phyloP scores from a whole-genome alignment of 92 coral and sea anemone genomes.

The Metridium senile region DNA sequence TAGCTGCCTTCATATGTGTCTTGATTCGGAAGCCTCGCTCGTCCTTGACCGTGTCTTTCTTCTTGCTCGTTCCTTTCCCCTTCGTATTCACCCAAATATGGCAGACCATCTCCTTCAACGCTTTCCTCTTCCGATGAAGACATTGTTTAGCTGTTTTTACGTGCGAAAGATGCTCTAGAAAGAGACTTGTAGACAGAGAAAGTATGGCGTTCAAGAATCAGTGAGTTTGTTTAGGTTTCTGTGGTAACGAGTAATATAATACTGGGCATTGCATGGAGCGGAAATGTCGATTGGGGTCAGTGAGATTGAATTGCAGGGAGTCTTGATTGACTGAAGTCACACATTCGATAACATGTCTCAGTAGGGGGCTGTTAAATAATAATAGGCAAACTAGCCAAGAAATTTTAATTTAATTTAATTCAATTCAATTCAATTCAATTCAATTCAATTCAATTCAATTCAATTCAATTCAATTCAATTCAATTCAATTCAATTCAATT shows the following conservation, averaged over 20 bases:
- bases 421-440: no score
- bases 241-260: conserved; percentile 39
- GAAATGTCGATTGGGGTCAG: conserved; percentile 23
- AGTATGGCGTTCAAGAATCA: not conserved
- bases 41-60: conserved; percentile 75
- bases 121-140: conserved; percentile 71
- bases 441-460: no score
- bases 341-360: not conserved
- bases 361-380: not conserved
- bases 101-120: conserved; percentile 72
- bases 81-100: conserved; percentile 81
- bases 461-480: no score
- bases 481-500: no score
- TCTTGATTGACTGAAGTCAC: not conserved
- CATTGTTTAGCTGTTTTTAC: conserved; percentile 29
- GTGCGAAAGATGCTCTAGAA: not conserved
- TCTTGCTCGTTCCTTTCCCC: conserved; percentile 80
- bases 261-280: conserved; percentile 9
- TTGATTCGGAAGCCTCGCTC: conserved; percentile 83
- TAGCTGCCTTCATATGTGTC: conserved; percentile 81
- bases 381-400: no score
- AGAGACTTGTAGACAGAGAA: not conserved
- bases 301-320: not conserved
- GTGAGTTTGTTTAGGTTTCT: conserved; percentile 9
- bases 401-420: no score